Evolutionary conservation across 2,113 vertebrate species (phyloP).

Genomic region (Periophthalmus modestus): DNA sequence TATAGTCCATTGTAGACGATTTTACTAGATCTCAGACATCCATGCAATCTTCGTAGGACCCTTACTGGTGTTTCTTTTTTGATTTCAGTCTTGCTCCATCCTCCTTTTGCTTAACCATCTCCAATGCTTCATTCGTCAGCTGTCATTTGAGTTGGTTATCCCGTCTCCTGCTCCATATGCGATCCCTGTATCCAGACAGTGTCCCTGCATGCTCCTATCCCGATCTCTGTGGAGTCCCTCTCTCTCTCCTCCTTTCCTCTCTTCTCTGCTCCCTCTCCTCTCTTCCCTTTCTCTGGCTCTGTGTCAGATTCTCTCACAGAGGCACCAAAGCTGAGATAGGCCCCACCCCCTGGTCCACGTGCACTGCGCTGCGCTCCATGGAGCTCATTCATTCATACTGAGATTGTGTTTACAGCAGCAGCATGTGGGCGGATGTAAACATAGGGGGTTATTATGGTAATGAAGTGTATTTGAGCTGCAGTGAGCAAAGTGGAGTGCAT

Average conservation of each 20-base stretch:
- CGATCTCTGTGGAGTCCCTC: not conserved
- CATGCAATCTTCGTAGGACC: not conserved
- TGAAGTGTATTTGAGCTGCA: not conserved
- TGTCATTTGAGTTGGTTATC: not conserved
- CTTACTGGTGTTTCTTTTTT: not conserved
- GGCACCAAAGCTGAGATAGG: not conserved
- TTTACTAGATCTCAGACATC: not conserved
- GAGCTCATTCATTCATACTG: not conserved
- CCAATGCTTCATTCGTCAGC: not conserved
- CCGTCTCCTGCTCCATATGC: not conserved
- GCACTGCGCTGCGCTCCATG: not conserved
- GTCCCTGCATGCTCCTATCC: constrained; percentile 3
- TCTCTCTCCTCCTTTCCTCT: not conserved
- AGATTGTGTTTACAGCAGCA: not conserved
- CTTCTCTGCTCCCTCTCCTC: not conserved
- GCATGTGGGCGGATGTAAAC: not conserved
- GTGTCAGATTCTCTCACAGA: not conserved
- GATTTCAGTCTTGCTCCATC: not conserved
- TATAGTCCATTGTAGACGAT: not conserved
- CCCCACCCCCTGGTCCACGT: constrained; percentile 7
- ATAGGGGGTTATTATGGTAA: not conserved
- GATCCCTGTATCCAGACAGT: not conserved
- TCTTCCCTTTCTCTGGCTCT: not conserved
- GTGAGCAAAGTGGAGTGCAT: not conserved
- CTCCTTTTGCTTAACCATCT: not conserved